Conservation (phyloP, 2,888 invertebrate species). For the Leuctra nigra region DNA sequence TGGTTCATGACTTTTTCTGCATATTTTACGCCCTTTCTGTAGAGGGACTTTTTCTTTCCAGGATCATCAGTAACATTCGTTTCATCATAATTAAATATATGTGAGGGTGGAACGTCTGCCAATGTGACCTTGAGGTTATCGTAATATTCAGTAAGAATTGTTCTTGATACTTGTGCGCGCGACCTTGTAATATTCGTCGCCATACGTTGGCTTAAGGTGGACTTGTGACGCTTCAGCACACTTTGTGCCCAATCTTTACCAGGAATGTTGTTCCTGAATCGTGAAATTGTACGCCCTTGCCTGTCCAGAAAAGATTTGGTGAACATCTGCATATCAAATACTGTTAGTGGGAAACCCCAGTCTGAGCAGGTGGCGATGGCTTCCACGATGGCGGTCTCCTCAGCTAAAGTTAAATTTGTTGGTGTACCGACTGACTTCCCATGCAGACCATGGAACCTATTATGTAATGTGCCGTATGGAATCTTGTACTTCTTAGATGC, state of each 20-base stretch:
- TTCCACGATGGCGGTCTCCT: neutral
- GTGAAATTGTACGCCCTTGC: neutral
- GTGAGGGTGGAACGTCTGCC: neutral
- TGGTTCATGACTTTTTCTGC: slow-evolving; percentile 30
- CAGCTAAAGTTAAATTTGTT: neutral
- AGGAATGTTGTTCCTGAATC: slow-evolving; percentile 2
- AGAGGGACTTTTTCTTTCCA: slow-evolving; percentile 28
- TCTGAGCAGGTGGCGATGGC: neutral
- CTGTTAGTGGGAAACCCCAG: neutral
- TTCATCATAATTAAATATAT: slow-evolving; percentile 16
- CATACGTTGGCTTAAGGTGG: neutral
- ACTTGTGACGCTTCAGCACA: neutral
- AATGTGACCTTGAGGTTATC: neutral
- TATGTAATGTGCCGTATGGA: slow-evolving; percentile 21
- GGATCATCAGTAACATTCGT: slow-evolving; percentile 21
- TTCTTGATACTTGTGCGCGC: neutral
- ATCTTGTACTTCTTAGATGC: slow-evolving; percentile 20
- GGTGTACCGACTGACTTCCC: slow-evolving; percentile 1
- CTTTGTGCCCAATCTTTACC: slow-evolving; percentile 8
- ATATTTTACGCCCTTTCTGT: slow-evolving; percentile 30
- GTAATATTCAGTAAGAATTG: neutral
- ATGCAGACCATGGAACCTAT: slow-evolving; percentile 13
- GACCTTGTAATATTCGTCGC: neutral
- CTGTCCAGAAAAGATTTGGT: slow-evolving; percentile 1
- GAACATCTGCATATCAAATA: slow-evolving; percentile 7